phyloP scores from a whole-genome alignment of 2,113 vertebrate genomes.

The Apodemus sylvaticus region DNA sequence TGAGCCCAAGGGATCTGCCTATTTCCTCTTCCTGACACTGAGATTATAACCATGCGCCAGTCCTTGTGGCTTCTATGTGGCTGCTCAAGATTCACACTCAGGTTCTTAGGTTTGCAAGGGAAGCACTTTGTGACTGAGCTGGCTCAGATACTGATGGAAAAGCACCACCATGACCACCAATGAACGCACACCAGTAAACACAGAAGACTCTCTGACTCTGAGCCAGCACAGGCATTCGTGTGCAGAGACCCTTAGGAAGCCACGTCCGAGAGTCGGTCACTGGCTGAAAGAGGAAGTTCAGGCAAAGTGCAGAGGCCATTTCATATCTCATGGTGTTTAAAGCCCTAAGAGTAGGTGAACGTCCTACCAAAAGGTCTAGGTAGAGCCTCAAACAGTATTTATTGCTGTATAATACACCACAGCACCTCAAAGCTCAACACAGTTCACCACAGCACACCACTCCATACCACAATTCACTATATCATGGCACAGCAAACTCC shows the following conservation, averaged over 20 bases:
- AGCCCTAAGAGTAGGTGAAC: neutral
- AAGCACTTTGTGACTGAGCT: neutral
- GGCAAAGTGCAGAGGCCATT: neutral
- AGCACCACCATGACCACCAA: fast-evolving
- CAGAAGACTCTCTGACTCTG: neutral
- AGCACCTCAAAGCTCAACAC: too few species aligned
- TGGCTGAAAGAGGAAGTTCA: neutral
- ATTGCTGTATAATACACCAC: neutral
- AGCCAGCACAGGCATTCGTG: neutral
- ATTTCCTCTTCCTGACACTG: neutral
- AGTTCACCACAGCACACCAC: too few species aligned
- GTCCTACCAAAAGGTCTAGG: neutral
- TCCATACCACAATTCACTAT: too few species aligned
- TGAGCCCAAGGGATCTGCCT: neutral
- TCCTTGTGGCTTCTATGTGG: neutral
- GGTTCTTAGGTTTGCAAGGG: neutral
- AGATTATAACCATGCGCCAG: neutral
- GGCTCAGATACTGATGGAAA: neutral
- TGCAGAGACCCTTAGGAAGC: neutral
- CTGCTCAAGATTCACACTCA: neutral
- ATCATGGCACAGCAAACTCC: too few species aligned
- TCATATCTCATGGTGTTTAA: neutral
- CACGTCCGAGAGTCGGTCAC: neutral
- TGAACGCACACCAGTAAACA: neutral
- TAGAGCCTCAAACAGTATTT: neutral